These are phyloP conservation scores for Pseudochirops cupreus DNA, from an alignment of 2,797 vertebrate species.

Conservation along the genomic window DNA sequence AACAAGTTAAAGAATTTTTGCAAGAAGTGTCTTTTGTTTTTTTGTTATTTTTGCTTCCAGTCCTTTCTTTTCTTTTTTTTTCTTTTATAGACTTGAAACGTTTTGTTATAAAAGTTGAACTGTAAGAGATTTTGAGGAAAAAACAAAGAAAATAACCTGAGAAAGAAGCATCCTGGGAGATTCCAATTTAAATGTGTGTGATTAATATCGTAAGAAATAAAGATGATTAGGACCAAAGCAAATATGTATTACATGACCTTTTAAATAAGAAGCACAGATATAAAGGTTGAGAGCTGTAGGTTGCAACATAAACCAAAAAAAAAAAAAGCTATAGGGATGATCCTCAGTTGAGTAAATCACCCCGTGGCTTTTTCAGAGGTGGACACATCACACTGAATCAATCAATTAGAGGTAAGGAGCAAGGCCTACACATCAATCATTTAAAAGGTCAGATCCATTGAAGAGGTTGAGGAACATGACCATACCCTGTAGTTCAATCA, in stretches of 20 bases:
- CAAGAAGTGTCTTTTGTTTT: background rate
- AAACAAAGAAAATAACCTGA: background rate
- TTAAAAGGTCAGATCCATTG: background rate
- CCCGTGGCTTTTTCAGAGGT: background rate
- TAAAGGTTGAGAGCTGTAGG: conserved; percentile 10
- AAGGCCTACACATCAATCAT: background rate
- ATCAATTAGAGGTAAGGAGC: background rate
- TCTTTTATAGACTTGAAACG: background rate
- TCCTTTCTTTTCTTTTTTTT: background rate
- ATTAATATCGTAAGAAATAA: background rate
- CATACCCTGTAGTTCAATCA: background rate
- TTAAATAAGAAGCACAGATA: conserved; percentile 28
- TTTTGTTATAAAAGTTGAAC: background rate
- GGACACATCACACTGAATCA: background rate
- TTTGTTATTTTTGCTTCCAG: background rate
- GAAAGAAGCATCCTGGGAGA: conserved; percentile 7
- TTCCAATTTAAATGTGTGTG: background rate
- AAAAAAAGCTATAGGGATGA: background rate
- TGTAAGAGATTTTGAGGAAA: background rate
- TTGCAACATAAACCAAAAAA: conserved; percentile 10
- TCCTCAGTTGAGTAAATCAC: background rate
- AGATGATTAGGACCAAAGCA: background rate
- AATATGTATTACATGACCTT: conserved; percentile 23
- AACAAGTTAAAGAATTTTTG: background rate
- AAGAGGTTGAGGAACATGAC: background rate